phyloP scores from a whole-genome alignment of 1,140 invertebrate species.

The Ceratina australensis region DNA sequence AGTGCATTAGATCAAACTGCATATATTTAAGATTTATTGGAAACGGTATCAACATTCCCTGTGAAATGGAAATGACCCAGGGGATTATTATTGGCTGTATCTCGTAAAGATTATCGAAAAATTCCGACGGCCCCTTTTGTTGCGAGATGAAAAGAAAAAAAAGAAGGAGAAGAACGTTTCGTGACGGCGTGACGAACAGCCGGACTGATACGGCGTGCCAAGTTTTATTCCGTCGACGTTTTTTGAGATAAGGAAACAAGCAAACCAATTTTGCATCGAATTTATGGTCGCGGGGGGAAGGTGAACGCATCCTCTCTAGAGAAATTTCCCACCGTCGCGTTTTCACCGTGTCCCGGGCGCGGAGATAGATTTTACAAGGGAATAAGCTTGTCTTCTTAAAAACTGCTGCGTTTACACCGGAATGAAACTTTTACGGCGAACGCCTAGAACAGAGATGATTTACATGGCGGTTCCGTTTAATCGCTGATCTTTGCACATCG shows the following conservation, averaged over 20 bases:
- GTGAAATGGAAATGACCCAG: too few relatives aligned
- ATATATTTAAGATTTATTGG: too few relatives aligned
- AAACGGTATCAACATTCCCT: too few relatives aligned
- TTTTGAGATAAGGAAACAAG: constrained; percentile 10
- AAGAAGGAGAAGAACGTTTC: too few relatives aligned
- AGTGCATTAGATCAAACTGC: too few relatives aligned
- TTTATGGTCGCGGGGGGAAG: constrained; percentile 26
- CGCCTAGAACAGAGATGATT: neutral
- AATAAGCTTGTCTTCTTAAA: constrained; percentile 33
- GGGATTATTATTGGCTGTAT: neutral
- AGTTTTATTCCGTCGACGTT: constrained; percentile 34
- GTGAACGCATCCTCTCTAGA: constrained; percentile 17
- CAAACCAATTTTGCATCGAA: constrained; percentile 37
- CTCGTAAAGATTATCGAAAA: neutral
- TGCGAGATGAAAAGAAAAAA: neutral
- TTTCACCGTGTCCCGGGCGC: neutral
- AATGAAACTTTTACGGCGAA: neutral
- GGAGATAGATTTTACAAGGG: constrained; percentile 33
- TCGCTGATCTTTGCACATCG: neutral
- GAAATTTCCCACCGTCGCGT: constrained; percentile 31
- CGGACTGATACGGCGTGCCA: constrained; percentile 17
- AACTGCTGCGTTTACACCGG: constrained; percentile 8
- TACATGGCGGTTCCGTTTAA: neutral
- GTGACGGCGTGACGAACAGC: constrained; percentile 11
- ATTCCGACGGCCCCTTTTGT: neutral